Evolutionary conservation across 2,888 invertebrate species (phyloP), one percentile per base, ranked within the genome.

Genomic region (Malthinus flaveolus): DNA sequence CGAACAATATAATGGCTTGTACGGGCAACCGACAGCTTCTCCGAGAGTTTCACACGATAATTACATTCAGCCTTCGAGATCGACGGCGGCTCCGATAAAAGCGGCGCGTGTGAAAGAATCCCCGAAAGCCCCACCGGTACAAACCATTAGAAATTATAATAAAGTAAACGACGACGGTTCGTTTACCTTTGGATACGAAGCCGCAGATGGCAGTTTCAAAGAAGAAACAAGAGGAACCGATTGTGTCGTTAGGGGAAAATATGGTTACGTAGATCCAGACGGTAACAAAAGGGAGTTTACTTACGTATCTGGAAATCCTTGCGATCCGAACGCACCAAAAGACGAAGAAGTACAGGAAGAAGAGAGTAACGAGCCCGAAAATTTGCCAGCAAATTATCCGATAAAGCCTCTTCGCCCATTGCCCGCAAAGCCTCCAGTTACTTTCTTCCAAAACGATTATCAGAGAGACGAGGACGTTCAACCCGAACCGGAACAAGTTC

Each of bases 201-300:
- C 90, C 1, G 91, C 90, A 8, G 92, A 92, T 71, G 92, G 92
- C 1, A 89, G 89, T 61, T 93, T 92, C 82, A 92, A 92, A 73
- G 92, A 93, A 73, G 92, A 93, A 76, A 92, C 91, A 2, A 80
- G 92, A 57, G 92, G 91, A 46, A 89, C 90, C 0, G 92, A 93
- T 78, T 93, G 92, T 75, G 91, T 93, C 0, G 92, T 92, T 4
- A 84, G 91, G 59, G 93, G 93, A 50, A 92, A 92, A 76, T 93
- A 93, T 77, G 93, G 93, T 13, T 93, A 93, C 80, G 82, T 93
- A 8, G 93, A 93, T 78, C 92, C 92, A 0, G 91, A 91, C 67
- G 93, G 93, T 66, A 90, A 91, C 79, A 90, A 90, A 72, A 80
- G 92, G 65, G 92, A 93, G 77, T 92, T 93, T 79, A 90, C 90